phyloP scores from a whole-genome alignment of 2,888 invertebrate genomes.

The Hylaea fasciaria region DNA sequence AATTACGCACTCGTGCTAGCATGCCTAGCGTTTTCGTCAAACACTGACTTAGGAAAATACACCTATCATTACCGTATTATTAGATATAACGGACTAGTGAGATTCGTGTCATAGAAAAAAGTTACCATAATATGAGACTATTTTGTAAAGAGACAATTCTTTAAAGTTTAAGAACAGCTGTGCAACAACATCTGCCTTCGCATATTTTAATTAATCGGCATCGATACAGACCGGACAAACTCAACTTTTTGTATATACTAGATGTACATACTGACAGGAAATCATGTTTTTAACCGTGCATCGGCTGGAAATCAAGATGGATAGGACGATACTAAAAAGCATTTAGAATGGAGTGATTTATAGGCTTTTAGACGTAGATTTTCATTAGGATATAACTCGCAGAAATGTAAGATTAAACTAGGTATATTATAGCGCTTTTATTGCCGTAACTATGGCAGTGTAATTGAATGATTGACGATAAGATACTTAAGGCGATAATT shows the following conservation, averaged over 20 bases:
- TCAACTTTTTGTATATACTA: constrained; percentile 28
- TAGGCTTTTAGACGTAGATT: constrained; percentile 16
- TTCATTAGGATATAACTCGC: constrained; percentile 11
- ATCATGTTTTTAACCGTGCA: constrained; percentile 25
- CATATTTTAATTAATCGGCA: constrained; percentile 27
- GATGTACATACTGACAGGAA: constrained; percentile 28
- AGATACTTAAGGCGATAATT: neutral
- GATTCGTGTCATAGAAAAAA: too few relatives aligned
- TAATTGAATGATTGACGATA: neutral
- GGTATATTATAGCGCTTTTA: neutral
- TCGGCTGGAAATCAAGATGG: constrained; percentile 19
- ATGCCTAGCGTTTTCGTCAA: too few relatives aligned
- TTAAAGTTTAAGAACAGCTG: neutral
- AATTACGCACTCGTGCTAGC: too few relatives aligned
- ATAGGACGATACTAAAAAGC: neutral
- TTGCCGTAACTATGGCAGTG: neutral
- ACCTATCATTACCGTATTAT: too few relatives aligned
- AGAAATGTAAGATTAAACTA: neutral
- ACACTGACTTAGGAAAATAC: too few relatives aligned
- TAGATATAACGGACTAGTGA: too few relatives aligned
- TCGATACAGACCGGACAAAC: constrained; percentile 17
- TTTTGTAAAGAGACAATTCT: too few relatives aligned
- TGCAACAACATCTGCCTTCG: constrained; percentile 13
- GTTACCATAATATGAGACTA: too few relatives aligned
- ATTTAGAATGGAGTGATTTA: constrained; percentile 15